These are phyloP conservation scores for Cichladusa arquata DNA, from an alignment of 2,113 vertebrate species.

Conservation along the genomic window DNA sequence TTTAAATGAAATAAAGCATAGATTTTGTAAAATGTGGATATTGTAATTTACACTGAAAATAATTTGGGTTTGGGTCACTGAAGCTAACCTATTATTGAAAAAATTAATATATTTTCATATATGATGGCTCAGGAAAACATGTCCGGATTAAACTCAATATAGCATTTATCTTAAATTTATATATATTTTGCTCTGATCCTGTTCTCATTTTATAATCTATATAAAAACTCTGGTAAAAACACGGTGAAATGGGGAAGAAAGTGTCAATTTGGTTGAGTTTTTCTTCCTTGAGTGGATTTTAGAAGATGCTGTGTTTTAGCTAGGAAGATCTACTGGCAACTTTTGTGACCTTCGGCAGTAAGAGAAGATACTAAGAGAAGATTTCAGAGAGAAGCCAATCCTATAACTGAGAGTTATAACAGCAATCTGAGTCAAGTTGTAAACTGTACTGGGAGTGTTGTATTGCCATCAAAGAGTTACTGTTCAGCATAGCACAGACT, in stretches of 20 bases:
- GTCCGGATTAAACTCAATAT: neutral
- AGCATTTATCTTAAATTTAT: neutral
- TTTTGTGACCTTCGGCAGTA: neutral
- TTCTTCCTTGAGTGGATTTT: neutral
- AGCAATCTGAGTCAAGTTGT: neutral
- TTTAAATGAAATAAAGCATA: slow-evolving; percentile 26
- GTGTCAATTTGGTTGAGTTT: neutral
- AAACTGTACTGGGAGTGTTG: neutral
- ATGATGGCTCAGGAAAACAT: too few species aligned
- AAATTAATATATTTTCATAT: neutral
- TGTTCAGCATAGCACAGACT: neutral
- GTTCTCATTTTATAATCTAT: neutral
- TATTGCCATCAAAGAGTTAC: neutral
- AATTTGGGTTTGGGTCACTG: neutral
- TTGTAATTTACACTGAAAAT: slow-evolving; percentile 22
- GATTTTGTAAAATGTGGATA: neutral
- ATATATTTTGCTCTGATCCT: neutral
- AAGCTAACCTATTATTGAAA: neutral
- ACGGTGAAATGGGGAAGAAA: neutral
- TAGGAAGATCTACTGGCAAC: neutral
- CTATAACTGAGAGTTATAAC: neutral
- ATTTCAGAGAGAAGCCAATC: neutral
- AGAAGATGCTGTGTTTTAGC: neutral
- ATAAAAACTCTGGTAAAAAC: neutral
- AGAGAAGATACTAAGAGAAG: neutral